Conservation (phyloP, 2,113 vertebrate genomes). For the Symphodus melops region DNA sequence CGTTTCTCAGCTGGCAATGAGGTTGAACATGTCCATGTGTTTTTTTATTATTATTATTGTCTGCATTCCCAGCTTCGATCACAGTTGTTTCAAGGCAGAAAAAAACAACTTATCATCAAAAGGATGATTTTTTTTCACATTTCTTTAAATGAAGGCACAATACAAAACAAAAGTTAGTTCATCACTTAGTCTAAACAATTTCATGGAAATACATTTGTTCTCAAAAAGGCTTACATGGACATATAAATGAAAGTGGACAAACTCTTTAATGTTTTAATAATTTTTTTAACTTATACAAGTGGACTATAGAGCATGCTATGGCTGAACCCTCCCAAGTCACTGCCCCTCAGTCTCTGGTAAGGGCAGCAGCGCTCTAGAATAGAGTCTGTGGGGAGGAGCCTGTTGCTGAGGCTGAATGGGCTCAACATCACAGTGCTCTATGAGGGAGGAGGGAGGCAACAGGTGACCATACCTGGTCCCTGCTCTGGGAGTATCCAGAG, state of each 20-base stretch:
- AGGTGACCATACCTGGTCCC: constrained; percentile 93
- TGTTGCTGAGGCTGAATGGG: constrained; percentile 87
- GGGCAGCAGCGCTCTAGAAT: constrained; percentile 68
- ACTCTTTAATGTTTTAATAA: too few species aligned
- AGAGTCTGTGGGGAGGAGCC: constrained; percentile 72
- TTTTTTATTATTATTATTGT: not conserved
- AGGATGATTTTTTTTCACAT: too few species aligned
- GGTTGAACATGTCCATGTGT: not conserved
- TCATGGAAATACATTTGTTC: too few species aligned
- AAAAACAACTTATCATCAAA: not conserved
- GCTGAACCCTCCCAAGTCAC: constrained; percentile 3
- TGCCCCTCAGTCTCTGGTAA: constrained; percentile 69
- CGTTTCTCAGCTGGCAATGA: not conserved
- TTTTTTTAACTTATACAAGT: not conserved
- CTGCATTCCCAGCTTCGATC: not conserved
- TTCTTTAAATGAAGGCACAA: not conserved
- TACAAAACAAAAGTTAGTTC: not conserved
- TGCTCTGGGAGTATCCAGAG: constrained; percentile 92
- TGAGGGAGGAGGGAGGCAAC: constrained; percentile 90
- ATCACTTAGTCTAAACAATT: not conserved
- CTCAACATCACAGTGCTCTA: constrained; percentile 92
- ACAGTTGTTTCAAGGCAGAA: not conserved
- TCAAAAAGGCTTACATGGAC: not conserved
- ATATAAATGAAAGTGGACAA: not conserved
- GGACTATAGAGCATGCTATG: not conserved